Base-by-base conservation (phyloP, 1,140 invertebrate species). In the Druon quercuslanigerum region DNA sequence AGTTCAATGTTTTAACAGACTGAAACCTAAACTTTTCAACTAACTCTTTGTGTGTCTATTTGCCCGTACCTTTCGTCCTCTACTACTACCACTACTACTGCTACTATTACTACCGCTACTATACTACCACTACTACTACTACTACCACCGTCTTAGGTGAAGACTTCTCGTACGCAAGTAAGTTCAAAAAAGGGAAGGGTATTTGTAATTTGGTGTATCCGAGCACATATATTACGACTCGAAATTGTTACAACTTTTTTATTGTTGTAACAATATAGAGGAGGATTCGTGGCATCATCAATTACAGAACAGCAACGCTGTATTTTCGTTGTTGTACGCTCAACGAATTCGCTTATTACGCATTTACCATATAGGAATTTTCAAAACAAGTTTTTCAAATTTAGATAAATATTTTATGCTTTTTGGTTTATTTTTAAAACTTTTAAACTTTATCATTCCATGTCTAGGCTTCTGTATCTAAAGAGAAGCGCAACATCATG, bases 81-180 rank as follows among this genome's bases (percentile, higher is more conserved):
- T 85, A 87, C 85, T 84, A 85, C 87, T 81, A 85, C 88, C 82
- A 89, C 78, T 80, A 66, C 60, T 66, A 33, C 60, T 66, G 16
- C 60, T 66, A 66, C 25, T 66, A 40, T 33, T 66, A 66, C 60
- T 66, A 33, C 33, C 12, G 40, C 60, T 66, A 66, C 25, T 66
- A 40, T 66, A 66, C 60, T 71, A 76, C 76, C 7, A 51, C n/a
- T 11, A 40, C 60, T 14, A 66, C 57, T 60, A 33, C 57, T 40
- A 66, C 57, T 66, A 66, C 57, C n/a, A 66, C 25, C 60, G 33
- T 66, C 60, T n/a, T 66, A 92, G 90, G 90, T 90, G 90, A 91
- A 83, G 90, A 91, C 88, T 90, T 89, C 90, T 89, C 88, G 84
- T 90, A 91, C 74, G 51, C 89, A 91, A 90, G 90, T 92, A 91